Evolutionary conservation across 2,797 vertebrate species (phyloP).

Genomic region (Acanthiza pusilla): DNA sequence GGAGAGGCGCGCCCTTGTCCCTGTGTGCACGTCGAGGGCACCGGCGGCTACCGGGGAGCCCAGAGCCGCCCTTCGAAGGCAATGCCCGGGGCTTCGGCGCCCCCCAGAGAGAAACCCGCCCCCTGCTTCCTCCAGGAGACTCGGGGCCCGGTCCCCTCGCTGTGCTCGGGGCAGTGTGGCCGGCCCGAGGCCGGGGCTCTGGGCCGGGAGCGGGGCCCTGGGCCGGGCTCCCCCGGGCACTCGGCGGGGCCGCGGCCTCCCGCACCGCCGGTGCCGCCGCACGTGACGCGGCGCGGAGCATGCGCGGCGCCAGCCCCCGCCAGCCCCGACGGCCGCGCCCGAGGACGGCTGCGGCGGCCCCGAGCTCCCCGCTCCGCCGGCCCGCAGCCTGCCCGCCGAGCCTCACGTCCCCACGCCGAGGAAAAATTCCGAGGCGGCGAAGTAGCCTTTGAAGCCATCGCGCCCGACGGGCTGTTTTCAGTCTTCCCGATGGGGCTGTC

Average conservation of each 20-base stretch:
- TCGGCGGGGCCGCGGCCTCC: background rate
- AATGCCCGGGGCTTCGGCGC: too few relatives aligned
- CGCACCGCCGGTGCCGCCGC: background rate
- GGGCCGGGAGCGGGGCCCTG: background rate
- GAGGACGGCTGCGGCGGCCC: background rate
- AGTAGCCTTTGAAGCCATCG: background rate
- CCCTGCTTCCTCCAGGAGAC: too few relatives aligned
- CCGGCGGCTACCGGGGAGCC: background rate
- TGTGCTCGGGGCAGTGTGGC: too few relatives aligned
- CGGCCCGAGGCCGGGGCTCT: background rate
- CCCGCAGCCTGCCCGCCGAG: background rate
- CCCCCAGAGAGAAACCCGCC: background rate
- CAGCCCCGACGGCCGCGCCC: background rate
- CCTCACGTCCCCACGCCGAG: background rate
- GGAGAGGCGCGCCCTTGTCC: background rate
- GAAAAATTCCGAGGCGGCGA: too few relatives aligned
- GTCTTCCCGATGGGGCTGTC: background rate
- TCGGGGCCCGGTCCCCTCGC: too few relatives aligned
- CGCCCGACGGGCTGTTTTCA: background rate
- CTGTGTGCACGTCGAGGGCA: background rate
- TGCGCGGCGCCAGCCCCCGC: background rate
- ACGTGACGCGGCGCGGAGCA: background rate
- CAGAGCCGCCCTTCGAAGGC: background rate
- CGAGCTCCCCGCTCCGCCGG: background rate
- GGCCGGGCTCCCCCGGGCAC: background rate